These are phyloP conservation scores for Polypterus senegalus DNA, from an alignment of 2,113 vertebrate species.

Conservation along the genomic window DNA sequence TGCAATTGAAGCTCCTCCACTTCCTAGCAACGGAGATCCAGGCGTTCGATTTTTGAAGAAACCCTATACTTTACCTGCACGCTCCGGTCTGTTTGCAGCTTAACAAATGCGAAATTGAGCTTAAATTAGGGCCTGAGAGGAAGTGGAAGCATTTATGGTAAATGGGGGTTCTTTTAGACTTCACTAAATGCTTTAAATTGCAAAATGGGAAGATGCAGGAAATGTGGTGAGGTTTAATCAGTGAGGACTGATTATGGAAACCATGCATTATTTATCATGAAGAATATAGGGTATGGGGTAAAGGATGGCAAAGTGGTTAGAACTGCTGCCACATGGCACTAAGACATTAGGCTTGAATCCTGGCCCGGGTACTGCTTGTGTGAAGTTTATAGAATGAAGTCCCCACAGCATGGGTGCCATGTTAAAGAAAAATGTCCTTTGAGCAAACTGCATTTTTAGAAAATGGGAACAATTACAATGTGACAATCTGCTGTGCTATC, in stretches of 20 bases:
- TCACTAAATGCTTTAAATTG: slow-evolving; percentile 22
- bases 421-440: too few species aligned
- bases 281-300: too few species aligned
- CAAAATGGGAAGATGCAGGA: slow-evolving; percentile 40
- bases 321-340: too few species aligned
- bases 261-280: too few species aligned
- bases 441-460: too few species aligned
- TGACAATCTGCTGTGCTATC: too few species aligned
- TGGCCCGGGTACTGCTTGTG: too few species aligned
- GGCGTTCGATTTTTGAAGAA: slow-evolving; percentile 42
- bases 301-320: too few species aligned
- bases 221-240: slow-evolving; percentile 27
- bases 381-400: too few species aligned
- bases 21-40: slow-evolving; percentile 67
- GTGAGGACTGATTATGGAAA: slow-evolving; percentile 26
- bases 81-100: slow-evolving; percentile 41
- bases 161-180: slow-evolving; percentile 39
- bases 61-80: slow-evolving; percentile 52
- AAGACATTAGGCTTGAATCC: too few species aligned
- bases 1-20: slow-evolving; percentile 68
- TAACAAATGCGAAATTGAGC: slow-evolving; percentile 53
- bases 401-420: too few species aligned
- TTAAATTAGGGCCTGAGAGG: slow-evolving; percentile 39
- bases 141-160: slow-evolving; percentile 57
- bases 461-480: too few species aligned